A percentile compares a stretch with the other conserved stretches of the same genome.
Conservation (phyloP, 1,140 invertebrate genomes). For the Ylistrum balloti region DNA sequence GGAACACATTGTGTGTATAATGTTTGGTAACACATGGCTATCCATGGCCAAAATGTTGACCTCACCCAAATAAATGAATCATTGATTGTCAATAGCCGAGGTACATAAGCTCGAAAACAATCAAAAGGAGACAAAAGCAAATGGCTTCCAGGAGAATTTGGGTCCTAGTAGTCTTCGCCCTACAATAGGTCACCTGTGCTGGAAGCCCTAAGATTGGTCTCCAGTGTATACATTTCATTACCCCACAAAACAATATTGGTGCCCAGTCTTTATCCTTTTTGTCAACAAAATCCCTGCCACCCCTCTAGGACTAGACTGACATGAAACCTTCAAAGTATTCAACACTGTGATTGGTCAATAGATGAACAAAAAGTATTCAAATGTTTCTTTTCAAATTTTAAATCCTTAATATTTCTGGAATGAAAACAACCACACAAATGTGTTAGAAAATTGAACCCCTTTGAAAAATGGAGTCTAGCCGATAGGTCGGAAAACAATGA, state of each 20-base stretch:
- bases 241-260: constrained; percentile 38
- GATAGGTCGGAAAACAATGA: constrained; percentile 3
- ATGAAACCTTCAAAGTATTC: background rate
- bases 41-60: constrained; percentile 7
- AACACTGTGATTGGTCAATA: background rate
- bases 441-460: constrained; percentile 1
- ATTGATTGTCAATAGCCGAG: background rate
- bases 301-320: background rate
- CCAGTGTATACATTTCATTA: constrained; percentile 33
- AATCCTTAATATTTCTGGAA: constrained; percentile 3
- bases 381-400: background rate
- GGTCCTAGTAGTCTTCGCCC: background rate
- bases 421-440: constrained; percentile 26
- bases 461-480: background rate
- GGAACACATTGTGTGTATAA: background rate
- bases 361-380: constrained; percentile 18
- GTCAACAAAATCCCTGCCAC: constrained; percentile 29
- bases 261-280: background rate
- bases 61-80: constrained; percentile 39
- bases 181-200: constrained; percentile 16
- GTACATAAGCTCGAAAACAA: constrained; percentile 20
- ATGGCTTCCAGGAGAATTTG: background rate
- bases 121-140: background rate
- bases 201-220: background rate
- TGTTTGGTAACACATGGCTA: background rate